Percentiles rank a stretch among this genome's conserved stretches.
phyloP scores from a whole-genome alignment of 2,113 vertebrate species.

The Thalassoma bifasciatum region DNA sequence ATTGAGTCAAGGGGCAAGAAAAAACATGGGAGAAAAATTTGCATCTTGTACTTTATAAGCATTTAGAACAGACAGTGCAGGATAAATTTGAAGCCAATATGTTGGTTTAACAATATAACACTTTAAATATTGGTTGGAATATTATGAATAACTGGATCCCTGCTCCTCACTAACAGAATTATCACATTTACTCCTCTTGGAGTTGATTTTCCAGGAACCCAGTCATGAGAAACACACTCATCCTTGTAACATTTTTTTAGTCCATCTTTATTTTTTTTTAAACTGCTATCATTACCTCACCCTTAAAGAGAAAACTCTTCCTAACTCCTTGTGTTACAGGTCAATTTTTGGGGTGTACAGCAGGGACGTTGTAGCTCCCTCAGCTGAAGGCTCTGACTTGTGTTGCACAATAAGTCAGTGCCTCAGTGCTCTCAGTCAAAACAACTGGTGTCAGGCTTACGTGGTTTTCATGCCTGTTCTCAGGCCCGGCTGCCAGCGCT shows the following conservation, averaged over 20 bases:
- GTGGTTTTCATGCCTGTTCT: conserved; percentile 68
- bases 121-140: no score
- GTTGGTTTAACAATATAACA: no score
- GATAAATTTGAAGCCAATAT: no score
- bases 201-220: conserved; percentile 7
- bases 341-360: conserved; percentile 11
- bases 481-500: conserved; percentile 45
- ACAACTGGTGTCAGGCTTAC: conserved; percentile 70
- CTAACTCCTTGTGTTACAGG: conserved; percentile 19
- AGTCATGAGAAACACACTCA: not conserved
- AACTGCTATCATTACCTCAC: conserved; percentile 21
- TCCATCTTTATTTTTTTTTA: no score
- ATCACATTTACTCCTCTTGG: not conserved
- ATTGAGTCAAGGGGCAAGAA: no score
- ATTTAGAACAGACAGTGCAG: no score
- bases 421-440: conserved; percentile 81
- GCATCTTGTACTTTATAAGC: no score
- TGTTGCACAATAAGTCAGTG: conserved; percentile 70
- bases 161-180: not conserved
- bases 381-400: conserved; percentile 38
- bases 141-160: not conserved
- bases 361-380: conserved; percentile 10
- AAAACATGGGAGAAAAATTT: no score
- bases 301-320: conserved; percentile 7
- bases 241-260: no score